Percentiles rank a stretch among this genome's conserved stretches.
Evolutionary conservation across 2,888 invertebrate genomes (phyloP).

Genomic region (Netelia melanura): DNA sequence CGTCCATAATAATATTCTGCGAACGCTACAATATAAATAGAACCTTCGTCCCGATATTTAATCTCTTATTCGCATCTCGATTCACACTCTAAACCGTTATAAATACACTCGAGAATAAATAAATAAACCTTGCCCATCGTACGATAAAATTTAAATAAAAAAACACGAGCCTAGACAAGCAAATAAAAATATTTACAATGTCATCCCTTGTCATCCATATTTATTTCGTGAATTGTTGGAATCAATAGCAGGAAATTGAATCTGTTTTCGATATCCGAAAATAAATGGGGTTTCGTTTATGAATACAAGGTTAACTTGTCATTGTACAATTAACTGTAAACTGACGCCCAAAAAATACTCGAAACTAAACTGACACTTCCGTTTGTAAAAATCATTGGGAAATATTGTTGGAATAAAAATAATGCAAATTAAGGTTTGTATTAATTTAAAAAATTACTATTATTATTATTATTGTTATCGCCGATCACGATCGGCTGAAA

Average conservation of each 20-base stretch:
- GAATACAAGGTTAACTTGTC: background rate
- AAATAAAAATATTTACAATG: too few species aligned
- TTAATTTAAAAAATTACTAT: background rate
- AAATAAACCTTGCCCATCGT: background rate
- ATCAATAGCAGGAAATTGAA: background rate
- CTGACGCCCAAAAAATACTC: background rate
- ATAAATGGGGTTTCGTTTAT: background rate
- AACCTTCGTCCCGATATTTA: background rate
- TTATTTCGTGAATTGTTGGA: too few species aligned
- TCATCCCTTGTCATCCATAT: too few species aligned
- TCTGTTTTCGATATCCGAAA: background rate
- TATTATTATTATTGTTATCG: background rate
- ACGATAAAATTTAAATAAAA: too few species aligned
- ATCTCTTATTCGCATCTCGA: background rate
- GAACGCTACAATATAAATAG: background rate
- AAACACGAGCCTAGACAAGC: too few species aligned
- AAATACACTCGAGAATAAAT: background rate
- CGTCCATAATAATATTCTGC: conserved; percentile 26
- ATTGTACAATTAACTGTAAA: background rate
- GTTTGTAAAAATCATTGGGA: background rate
- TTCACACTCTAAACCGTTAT: background rate
- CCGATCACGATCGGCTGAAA: background rate
- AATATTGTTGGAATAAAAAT: background rate
- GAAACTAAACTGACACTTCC: background rate
- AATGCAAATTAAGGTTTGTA: background rate